phyloP scores from a whole-genome alignment of 2,888 invertebrate genomes.

The Nephrotoma appendiculata region DNA sequence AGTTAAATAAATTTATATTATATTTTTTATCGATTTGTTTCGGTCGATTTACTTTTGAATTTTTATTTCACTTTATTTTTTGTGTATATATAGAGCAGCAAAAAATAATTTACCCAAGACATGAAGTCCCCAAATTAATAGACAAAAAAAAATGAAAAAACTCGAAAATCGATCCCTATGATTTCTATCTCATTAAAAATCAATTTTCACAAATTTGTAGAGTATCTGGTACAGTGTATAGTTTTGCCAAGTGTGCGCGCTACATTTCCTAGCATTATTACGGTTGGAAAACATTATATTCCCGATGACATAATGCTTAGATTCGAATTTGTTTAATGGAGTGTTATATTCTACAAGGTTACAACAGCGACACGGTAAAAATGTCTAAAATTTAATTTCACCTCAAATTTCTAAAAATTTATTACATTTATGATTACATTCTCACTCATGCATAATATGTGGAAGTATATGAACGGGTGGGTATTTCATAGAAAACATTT shows the following conservation, averaged over 20 bases:
- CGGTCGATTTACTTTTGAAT: not conserved
- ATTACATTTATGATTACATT: too few relatives aligned
- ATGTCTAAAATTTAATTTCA: too few relatives aligned
- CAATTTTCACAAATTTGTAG: not conserved
- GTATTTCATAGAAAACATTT: too few relatives aligned
- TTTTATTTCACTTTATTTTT: not conserved
- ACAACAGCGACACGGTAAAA: too few relatives aligned
- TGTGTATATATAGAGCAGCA: not conserved
- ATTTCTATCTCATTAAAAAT: not conserved
- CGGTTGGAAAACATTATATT: not conserved
- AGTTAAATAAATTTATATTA: not conserved
- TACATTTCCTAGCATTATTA: not conserved
- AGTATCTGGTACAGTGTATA: not conserved
- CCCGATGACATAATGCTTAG: not conserved
- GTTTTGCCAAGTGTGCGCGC: not conserved
- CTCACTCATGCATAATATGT: too few relatives aligned
- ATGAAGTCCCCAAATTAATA: not conserved
- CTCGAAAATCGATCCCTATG: not conserved
- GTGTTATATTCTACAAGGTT: not conserved
- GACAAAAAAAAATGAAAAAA: not conserved
- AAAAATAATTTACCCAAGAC: not conserved
- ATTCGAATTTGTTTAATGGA: not conserved
- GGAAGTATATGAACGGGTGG: too few relatives aligned
- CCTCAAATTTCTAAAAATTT: too few relatives aligned
- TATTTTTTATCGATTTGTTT: not conserved